Evolutionary conservation across 2,797 vertebrate species (phyloP).

Genomic region (Parauchenoglanis ngamensis): DNA sequence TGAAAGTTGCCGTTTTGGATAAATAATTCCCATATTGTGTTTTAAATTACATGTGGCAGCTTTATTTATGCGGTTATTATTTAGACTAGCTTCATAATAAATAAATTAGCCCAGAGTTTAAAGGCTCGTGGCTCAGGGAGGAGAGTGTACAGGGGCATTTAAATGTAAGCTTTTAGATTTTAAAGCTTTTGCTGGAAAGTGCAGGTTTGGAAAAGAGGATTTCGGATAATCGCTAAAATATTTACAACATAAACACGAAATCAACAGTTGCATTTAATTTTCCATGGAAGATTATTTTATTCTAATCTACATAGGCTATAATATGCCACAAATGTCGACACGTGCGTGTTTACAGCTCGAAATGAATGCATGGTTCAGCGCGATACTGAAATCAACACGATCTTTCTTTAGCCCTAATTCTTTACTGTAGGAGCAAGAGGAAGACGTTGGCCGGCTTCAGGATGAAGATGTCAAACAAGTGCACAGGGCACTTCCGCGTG

Average conservation of each 20-base stretch:
- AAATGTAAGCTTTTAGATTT: not conserved
- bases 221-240: too few relatives aligned
- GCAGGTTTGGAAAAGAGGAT: not conserved
- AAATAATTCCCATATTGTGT: not conserved
- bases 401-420: too few relatives aligned
- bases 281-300: not conserved
- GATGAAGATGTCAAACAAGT: not conserved
- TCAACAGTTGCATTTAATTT: not conserved
- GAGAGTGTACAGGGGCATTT: not conserved
- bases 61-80: not conserved
- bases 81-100: not conserved
- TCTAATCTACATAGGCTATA: too few relatives aligned
- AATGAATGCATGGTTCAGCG: not conserved
- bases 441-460: not conserved
- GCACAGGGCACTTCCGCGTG: too few relatives aligned
- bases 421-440: not conserved
- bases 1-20: not conserved
- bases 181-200: not conserved
- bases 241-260: not conserved
- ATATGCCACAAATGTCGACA: not conserved
- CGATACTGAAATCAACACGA: not conserved
- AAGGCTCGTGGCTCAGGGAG: not conserved
- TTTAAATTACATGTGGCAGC: not conserved
- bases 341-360: not conserved
- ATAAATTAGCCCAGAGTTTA: not conserved